Evolutionary conservation across 2,113 vertebrate species (phyloP), one percentile per base, ranked within the genome.

Genomic region (Corythoichthys intestinalis): DNA sequence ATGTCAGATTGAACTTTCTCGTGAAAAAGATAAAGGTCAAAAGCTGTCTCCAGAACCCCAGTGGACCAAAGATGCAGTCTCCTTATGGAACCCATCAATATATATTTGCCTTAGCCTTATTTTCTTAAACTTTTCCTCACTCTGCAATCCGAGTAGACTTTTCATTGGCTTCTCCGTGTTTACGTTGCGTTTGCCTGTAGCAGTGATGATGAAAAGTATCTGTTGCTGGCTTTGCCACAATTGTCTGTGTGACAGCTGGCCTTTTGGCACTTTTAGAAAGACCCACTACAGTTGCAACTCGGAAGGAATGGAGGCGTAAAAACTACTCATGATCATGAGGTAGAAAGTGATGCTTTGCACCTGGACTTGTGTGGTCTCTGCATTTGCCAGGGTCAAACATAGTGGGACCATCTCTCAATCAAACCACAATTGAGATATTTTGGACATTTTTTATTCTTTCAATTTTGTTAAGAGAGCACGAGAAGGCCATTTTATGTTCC

Each of bases 241-340:
- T 82, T 77, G 76, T 85, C 76, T 85, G 82, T 54, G 66, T 79
- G 75, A 86, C 83, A 88, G 86, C 85, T 87, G 89, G 73, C 49
- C 74, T 6, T 6, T 61, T 62, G 20, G 20, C 20, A 28, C 20
- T 28, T 28, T 28, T 28, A 28, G 20, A 28, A 28, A 28, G 20
- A 28, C 20, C n/a, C n/a, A n/a, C n/a, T n/a, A n/a, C n/a, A n/a
- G n/a, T n/a, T n/a, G n/a, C n/a, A n/a, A n/a, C n/a, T n/a, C n/a
- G n/a, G n/a, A n/a, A n/a, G 78, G 37, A 67, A 52, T 13, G 64
- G 67, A 54, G 70, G 83, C 79, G 84, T 73, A 69, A 44, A 52
- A 3, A 58, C 50, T 28, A 58, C 77, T 69, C 75, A 39, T 68
- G 72, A 74, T 72, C 67, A 76, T 75, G 9, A 3, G 6, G 38